A percentile compares a stretch with the other conserved stretches of the same genome.
These are phyloP conservation scores for Acomys russatus DNA, from an alignment of 2,797 vertebrate species.

Conservation along the genomic window DNA sequence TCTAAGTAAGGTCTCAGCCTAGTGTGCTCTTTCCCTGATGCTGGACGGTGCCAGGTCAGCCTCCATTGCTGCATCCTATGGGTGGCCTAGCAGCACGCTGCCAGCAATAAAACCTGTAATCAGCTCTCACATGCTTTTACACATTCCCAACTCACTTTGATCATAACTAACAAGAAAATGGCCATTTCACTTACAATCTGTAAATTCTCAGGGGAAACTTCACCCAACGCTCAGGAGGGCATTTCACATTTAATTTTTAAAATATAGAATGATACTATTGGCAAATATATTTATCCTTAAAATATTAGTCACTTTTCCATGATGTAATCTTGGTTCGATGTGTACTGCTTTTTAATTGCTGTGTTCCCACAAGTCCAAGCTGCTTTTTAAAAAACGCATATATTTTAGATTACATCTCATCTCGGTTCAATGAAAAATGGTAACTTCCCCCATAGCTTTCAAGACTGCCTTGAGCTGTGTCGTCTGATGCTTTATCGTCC, in stretches of 20 bases:
- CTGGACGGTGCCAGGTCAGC: conserved; percentile 68
- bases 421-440: conserved; percentile 41
- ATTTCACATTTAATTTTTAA: conserved; percentile 63
- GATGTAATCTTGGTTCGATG: conserved; percentile 68
- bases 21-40: conserved; percentile 59
- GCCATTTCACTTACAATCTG: conserved; percentile 68
- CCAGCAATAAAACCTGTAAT: conserved; percentile 52
- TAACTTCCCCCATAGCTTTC: conserved; percentile 45
- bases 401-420: conserved; percentile 62
- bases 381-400: conserved; percentile 42
- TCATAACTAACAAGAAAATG: conserved; percentile 77
- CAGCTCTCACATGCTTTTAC: conserved; percentile 21
- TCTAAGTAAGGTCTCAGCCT: conserved; percentile 65
- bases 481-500: not conserved
- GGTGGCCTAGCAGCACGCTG: conserved; percentile 52
- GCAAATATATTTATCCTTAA: conserved; percentile 70
- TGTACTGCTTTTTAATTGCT: conserved; percentile 59
- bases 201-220: conserved; percentile 62
- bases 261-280: conserved; percentile 52
- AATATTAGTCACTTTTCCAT: conserved; percentile 65
- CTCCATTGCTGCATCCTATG: conserved; percentile 58
- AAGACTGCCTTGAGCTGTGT: conserved; percentile 39
- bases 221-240: conserved; percentile 38
- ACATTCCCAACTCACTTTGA: conserved; percentile 75
- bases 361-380: conserved; percentile 68